Evolutionary conservation across 2,797 vertebrate species (phyloP), one percentile per base, ranked within the genome.

Genomic region (Protonibea diacanthus): DNA sequence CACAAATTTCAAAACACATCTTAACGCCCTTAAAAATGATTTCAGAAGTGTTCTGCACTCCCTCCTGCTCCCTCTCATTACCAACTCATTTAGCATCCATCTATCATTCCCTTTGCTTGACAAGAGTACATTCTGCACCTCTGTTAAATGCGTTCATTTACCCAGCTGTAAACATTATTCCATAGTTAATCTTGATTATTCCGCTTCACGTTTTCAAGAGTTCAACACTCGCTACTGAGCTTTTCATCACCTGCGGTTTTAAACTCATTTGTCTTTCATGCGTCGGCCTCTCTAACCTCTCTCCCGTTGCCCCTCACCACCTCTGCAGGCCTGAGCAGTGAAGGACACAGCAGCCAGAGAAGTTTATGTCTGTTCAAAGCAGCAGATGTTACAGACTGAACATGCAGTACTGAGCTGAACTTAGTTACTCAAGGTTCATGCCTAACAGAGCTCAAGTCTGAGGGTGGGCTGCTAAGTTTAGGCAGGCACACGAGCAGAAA

Each of bases 351-450:
- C 51, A 74, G 61, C 21, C 76, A 14, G 38, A 66, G 77, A 66
- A 21, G 53, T 49, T 78, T 48, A 13, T 14, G 72, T 70, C 42
- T 82, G 48, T 62, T 71, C 14, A 66, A 59, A 77, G 77, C 59
- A 76, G 83, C 75, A 79, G 81, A 86, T 71, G 81, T 85, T 60
- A 2, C 20, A 80, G 57, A 59, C 17, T 23, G 3, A 83, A 76
- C 61, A 68, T 55, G 49, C 23, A 38, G 33, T 14, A 12, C 58
- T n/a, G 47, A 64, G 65, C 65, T 83, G 74, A 70, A 61, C 74
- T 66, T 17, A 27, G 27, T 20, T 20, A 11, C 63, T 53, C 72
- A 33, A 64, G 47, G 44, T 23, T 71, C 23, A 47, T 60, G 63
- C 58, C 67, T 76, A 68, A 84, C 70, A 18, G 58, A 59, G 44